Conservation (phyloP, 2,888 invertebrate species). For the Cremastobaeus sp. region DNA sequence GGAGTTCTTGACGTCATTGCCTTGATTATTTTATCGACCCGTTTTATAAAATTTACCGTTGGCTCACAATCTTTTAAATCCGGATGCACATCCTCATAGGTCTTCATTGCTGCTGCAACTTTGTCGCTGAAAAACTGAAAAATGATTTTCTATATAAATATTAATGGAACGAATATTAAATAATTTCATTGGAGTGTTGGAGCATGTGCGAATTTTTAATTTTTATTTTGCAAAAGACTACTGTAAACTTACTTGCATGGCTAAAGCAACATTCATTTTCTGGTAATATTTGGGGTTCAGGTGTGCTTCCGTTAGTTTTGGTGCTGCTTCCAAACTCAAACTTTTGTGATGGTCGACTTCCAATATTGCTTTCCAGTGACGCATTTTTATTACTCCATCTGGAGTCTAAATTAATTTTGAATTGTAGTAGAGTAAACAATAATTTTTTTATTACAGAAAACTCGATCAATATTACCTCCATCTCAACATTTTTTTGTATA, state of each 20-base stretch:
- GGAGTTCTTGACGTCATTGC: conserved; percentile 59
- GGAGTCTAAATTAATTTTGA: conserved; percentile 51
- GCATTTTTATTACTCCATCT: conserved; percentile 50
- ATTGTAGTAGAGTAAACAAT: neutral
- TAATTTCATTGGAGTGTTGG: neutral
- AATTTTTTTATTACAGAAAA: neutral
- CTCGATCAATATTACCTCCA: conserved; percentile 13
- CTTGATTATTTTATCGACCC: conserved; percentile 39
- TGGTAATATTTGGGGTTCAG: conserved; percentile 46
- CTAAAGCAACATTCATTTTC: conserved; percentile 38
- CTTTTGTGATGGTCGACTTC: conserved; percentile 14
- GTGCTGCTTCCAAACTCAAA: conserved; percentile 46
- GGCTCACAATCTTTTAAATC: conserved; percentile 45
- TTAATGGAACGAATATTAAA: neutral
- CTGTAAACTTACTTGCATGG: conserved; percentile 24
- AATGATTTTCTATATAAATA: conserved; percentile 8
- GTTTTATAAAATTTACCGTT: conserved; percentile 42
- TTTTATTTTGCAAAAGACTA: too few species aligned
- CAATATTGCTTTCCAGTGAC: conserved; percentile 54
- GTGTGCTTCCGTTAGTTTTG: conserved; percentile 42
- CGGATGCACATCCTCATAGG: conserved; percentile 20
- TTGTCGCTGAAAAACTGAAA: conserved; percentile 53
- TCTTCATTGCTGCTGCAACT: conserved; percentile 52
- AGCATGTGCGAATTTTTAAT: neutral
- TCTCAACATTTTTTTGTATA: conserved; percentile 12